Percentiles rank a stretch among this genome's conserved stretches.
Evolutionary conservation across 2,113 vertebrate species (phyloP).

Genomic region (Pavo muticus): DNA sequence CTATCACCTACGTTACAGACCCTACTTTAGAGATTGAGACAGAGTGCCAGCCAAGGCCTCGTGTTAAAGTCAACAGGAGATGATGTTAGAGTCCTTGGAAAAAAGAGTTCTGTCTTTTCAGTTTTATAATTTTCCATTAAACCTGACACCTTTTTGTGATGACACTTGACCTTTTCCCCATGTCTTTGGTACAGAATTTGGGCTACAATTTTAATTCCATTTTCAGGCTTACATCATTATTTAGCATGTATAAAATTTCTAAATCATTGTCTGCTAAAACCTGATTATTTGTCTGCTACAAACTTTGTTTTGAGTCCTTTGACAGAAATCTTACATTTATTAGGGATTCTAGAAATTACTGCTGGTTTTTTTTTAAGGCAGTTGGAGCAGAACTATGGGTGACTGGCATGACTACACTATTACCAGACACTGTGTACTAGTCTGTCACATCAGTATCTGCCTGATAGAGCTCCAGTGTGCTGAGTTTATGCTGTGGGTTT

Average conservation of each 20-base stretch:
- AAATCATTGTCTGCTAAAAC: background rate
- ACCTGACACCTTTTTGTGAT: background rate
- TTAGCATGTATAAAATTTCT: background rate
- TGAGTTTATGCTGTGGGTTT: background rate
- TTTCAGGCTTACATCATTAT: background rate
- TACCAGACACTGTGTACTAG: background rate
- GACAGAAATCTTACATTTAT: background rate
- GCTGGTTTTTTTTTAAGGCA: background rate
- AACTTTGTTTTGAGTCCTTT: background rate
- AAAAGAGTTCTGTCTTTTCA: background rate
- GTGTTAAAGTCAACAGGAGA: background rate
- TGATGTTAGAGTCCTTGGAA: background rate
- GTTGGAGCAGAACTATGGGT: background rate
- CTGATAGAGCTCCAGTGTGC: background rate
- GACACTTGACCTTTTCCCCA: background rate
- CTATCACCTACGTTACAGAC: background rate
- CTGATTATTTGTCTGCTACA: background rate
- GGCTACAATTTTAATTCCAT: background rate
- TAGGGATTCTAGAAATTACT: background rate
- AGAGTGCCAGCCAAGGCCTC: background rate
- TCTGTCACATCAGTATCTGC: background rate
- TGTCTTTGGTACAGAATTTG: background rate
- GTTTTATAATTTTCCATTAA: background rate
- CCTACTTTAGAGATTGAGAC: background rate
- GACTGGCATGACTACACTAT: background rate